phyloP scores from a whole-genome alignment of 1,140 invertebrate genomes.

The Argopecten irradians region DNA sequence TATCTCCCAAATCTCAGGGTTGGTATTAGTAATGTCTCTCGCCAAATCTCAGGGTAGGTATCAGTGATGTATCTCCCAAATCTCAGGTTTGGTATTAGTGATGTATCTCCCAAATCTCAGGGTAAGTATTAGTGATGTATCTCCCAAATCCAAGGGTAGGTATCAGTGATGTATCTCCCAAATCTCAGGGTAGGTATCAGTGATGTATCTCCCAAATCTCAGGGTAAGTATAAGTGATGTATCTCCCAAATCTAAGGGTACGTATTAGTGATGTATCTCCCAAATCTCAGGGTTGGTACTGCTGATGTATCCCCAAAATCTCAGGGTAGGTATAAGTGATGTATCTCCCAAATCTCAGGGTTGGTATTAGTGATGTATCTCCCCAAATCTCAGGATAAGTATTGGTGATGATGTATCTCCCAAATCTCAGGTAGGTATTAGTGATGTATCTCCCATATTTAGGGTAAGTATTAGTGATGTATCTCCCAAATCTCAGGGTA shows the following conservation, averaged over 20 bases:
- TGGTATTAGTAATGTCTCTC: constrained; percentile 39
- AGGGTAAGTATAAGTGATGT: not conserved
- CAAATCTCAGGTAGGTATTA: not conserved
- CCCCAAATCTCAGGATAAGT: constrained; percentile 58
- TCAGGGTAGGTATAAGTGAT: constrained; percentile 52
- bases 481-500: constrained; percentile 41
- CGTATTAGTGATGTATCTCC: constrained; percentile 41
- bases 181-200: no score
- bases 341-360: constrained; percentile 40
- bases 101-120: no score
- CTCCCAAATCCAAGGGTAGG: no score
- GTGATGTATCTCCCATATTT: constrained; percentile 48
- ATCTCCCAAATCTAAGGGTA: constrained; percentile 35
- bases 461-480: no score
- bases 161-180: no score
- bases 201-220: no score
- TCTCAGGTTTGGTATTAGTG: no score
- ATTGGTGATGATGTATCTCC: constrained; percentile 38
- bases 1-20: constrained; percentile 57
- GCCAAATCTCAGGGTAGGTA: not conserved
- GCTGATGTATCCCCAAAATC: constrained; percentile 38
- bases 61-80: no score
- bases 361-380: not conserved
- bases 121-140: no score
- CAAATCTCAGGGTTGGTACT: not conserved